Base-by-base conservation (phyloP, 2,888 invertebrate species). In the Chymomyza amoena region DNA sequence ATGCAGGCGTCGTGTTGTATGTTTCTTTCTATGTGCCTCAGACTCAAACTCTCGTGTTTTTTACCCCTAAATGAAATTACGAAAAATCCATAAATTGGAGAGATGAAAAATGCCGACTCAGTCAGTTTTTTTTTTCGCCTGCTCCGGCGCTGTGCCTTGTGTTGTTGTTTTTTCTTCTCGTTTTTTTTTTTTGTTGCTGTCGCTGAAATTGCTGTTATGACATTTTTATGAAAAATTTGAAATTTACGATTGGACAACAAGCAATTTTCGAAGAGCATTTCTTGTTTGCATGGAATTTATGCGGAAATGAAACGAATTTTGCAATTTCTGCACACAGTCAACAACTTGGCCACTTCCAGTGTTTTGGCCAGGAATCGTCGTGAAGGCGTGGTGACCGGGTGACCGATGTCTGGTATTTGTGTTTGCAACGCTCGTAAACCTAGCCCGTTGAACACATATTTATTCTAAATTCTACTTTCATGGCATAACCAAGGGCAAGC, bases 171-270 rank as follows among this genome's bases (percentile, higher is more conserved):
- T 61, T 7, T n/a, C n/a, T n/a, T n/a, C n/a, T n/a, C 28, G 28
- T 28, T 28, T 72, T 57, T 69, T 73, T 64, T 70, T 52, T 28
- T 36, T 57, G 57, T 16, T 62, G 72, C 77, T 82, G 82, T 82
- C 79, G 66, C 72, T 79, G 79, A 71, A 80, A 89, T 84, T 82
- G 80, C 79, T 89, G 84, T 89, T 89, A 84, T 89, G 89, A 89
- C 89, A 86, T 83, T 87, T 90, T 89, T 88, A 89, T 88, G 85
- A 82, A 88, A 82, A 80, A 81, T 81, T 88, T 80, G 7, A 81
- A 86, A 90, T 90, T 90, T 89, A 89, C 79, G 89, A 84, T 83
- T 81, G 76, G 75, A 75, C 82, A 80, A 77, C 70, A 78, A 72
- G 69, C 77, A 77, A 79, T 73, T 75, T 64, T 75, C 67, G 61